Base-by-base conservation (phyloP, 2,113 vertebrate genomes). In the Xiphophorus hellerii region DNA sequence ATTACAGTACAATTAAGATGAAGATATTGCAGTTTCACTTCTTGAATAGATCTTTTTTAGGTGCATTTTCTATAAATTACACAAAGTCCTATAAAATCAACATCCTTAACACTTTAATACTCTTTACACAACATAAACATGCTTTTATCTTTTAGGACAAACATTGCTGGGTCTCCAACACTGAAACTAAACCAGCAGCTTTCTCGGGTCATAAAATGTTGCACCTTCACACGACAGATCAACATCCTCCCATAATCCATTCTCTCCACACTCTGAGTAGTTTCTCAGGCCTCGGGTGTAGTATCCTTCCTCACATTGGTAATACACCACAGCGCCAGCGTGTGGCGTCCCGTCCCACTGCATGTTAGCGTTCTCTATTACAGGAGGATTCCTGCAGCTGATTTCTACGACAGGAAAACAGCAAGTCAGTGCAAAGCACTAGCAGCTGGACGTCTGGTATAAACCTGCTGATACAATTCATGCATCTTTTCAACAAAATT, bases 191-290 rank as follows among this genome's bases (percentile, higher is more conserved):
- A 51, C 48, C 20, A 6, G 5, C 20, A 51, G 14, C 17, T 22
- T 39, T 39, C 5, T 22, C 6, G 1, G 48, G 20, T 51, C 17
- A 25, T 51, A 8, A 78, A 61, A 79, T 7, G 2, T 70, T 73
- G 80, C 90, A 95, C 95, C 95, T 94, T 94, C 85, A 90, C 94
- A 95, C 70, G 69, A 80, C 15, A 94, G 72, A 73, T 90, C 81
- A 80, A 84, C 65, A 29, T 91, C 92, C 84, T 93, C 90, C 94
- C 93, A 94, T 2, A 48, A 71, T 84, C 92, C 93, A 37, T 83
- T 86, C 22, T 84, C 70, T 81, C 84, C 87, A 90, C 94, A 94
- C 17, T 83, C 33, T 28, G 91, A 90, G 76, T 22, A 68, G 82
- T 86, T 93, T 71, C 66, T 87, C 66, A 80, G 70, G 60, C 82